These are phyloP conservation scores for Eublepharis macularius DNA, from an alignment of 2,113 vertebrate species.

Conservation along the genomic window DNA sequence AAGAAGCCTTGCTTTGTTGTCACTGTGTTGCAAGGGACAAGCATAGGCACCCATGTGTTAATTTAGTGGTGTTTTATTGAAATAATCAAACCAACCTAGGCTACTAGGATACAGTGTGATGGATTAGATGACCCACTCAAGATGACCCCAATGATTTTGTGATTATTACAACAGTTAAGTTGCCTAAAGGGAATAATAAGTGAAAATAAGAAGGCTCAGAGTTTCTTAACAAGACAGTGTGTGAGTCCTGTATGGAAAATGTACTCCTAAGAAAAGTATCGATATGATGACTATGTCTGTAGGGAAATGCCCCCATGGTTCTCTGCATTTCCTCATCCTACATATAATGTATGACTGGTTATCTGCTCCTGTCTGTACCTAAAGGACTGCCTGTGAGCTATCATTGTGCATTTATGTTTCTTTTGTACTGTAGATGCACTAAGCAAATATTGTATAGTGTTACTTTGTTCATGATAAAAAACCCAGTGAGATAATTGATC, in stretches of 20 bases:
- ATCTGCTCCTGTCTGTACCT: too few relatives aligned
- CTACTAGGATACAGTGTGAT: constrained; percentile 36
- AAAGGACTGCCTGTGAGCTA: background rate
- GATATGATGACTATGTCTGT: background rate
- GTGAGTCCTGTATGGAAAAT: background rate
- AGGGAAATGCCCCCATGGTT: background rate
- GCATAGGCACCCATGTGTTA: background rate
- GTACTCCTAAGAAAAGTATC: background rate
- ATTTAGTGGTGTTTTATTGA: constrained; percentile 15
- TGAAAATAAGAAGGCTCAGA: background rate
- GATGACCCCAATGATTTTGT: constrained; percentile 36
- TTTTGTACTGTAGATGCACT: background rate
- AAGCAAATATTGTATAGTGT: background rate
- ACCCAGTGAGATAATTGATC: background rate
- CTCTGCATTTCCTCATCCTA: background rate
- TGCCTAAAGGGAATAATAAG: constrained; percentile 32
- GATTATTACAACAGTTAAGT: constrained; percentile 15
- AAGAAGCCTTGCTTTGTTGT: background rate
- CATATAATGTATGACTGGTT: background rate
- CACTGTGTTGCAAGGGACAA: constrained; percentile 1
- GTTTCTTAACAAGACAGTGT: background rate
- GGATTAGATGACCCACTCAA: background rate
- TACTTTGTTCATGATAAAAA: background rate
- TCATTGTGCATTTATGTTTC: background rate
- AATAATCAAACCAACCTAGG: constrained; percentile 40